These are phyloP conservation scores for Pseudomyrmex cubaensis DNA, from an alignment of 1,140 invertebrate species.

Conservation along the genomic window DNA sequence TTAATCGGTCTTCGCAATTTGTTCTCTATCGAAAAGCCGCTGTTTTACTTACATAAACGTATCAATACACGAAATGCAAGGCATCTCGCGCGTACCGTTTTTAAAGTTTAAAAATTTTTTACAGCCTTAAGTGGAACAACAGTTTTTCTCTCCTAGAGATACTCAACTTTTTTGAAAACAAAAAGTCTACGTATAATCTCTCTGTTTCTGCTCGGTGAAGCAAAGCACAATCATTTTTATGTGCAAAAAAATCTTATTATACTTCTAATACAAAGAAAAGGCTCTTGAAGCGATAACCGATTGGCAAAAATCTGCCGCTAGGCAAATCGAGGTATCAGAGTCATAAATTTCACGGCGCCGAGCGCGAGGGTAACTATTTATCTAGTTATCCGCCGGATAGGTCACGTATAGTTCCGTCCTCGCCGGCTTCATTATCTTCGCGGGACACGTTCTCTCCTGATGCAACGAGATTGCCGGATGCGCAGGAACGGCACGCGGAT, in stretches of 20 bases:
- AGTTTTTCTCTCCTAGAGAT: not conserved
- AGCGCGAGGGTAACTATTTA: constrained; percentile 55
- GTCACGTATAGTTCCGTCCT: constrained; percentile 66
- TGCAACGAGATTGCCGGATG: constrained; percentile 71
- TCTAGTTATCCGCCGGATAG: constrained; percentile 56
- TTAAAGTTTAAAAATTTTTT: not conserved
- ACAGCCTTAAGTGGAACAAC: not conserved
- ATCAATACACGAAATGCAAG: no score
- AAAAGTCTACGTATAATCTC: not conserved
- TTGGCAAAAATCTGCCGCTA: constrained; percentile 8
- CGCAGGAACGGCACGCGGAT: constrained; percentile 30
- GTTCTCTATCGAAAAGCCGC: no score
- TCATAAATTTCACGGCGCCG: constrained; percentile 30
- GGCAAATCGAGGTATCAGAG: constrained; percentile 21
- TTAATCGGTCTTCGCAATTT: no score
- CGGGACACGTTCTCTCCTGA: constrained; percentile 68
- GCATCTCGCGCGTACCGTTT: not conserved
- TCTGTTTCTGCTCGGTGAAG: not conserved
- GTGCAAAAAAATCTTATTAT: not conserved
- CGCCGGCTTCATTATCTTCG: constrained; percentile 73
- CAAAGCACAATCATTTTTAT: not conserved
- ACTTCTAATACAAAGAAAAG: not conserved
- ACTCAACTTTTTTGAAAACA: not conserved
- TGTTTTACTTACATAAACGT: no score
- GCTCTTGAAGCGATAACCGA: not conserved